phyloP scores from a whole-genome alignment of 2,888 invertebrate genomes.

The Eupithecia vulgata region DNA sequence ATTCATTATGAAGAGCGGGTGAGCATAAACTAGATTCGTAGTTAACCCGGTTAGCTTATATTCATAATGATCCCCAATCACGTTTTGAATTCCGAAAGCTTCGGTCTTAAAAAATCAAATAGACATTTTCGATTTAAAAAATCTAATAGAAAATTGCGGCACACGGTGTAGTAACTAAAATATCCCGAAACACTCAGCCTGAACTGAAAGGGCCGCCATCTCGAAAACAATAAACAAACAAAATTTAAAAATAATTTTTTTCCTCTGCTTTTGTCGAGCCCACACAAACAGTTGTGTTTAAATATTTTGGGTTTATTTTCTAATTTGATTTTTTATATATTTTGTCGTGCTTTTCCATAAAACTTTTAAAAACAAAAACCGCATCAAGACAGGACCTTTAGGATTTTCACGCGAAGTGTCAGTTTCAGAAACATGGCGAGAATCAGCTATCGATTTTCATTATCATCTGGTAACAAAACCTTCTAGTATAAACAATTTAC shows the following conservation, averaged over 20 bases:
- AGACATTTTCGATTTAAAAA: not conserved
- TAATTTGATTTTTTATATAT: not conserved
- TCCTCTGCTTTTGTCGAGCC: conserved; percentile 10
- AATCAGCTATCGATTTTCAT: not conserved
- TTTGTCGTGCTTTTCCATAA: not conserved
- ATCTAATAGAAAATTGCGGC: not conserved
- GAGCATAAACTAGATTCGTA: not conserved
- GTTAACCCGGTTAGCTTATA: not conserved
- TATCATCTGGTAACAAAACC: not conserved
- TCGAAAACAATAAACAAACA: conserved; percentile 33
- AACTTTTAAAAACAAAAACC: not conserved
- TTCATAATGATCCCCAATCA: not conserved
- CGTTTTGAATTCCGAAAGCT: not conserved
- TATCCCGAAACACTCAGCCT: conserved; percentile 10
- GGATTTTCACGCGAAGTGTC: not conserved
- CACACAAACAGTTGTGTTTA: conserved; percentile 14
- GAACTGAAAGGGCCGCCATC: conserved; percentile 14
- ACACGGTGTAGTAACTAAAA: conserved; percentile 8
- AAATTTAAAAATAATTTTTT: conserved; percentile 26
- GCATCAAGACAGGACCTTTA: not conserved
- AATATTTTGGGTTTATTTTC: conserved; percentile 1
- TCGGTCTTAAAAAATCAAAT: not conserved
- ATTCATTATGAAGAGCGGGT: not conserved
- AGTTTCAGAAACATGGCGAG: not conserved
- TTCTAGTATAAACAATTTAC: not conserved